Evolutionary conservation across 2,888 invertebrate genomes (phyloP), one percentile per base, ranked within the genome.

Genomic region (Sceliomorpha sp.): DNA sequence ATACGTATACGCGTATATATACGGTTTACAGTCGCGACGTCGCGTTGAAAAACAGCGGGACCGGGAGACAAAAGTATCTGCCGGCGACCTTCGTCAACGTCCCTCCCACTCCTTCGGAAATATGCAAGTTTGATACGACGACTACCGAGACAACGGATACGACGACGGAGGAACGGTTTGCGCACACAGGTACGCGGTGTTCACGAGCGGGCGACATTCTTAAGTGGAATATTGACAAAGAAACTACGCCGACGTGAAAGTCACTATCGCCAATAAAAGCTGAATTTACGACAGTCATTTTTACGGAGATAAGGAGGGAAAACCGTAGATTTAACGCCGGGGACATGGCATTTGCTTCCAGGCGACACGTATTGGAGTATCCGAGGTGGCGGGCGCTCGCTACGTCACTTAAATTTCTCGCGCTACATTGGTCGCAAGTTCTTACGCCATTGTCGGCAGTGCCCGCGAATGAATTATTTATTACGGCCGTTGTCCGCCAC

Each of bases 331-430:
- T 72, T 68, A 72, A 64, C 55, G 55, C 51, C 51, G 20, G 31
- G 51, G 67, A 72, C 70, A 66, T 62, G 62, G 70, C 59, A 72
- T 72, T 72, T 70, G 67, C 72, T 72, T 72, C 68, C 56, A 42
- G 32, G 17, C 47, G 70, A 70, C 72, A 70, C 66, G 63, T 69
- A 72, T 72, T 69, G 69, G 70, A 64, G 63, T 47, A 48, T n/a
- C 58, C 56, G 59, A 63, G 58, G 56, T 60, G 58, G 66, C 62
- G 63, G 58, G 71, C 62, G 71, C 67, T 64, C 68, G 56, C 70
- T 47, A 59, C 53, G 62, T 66, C 68, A 69, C 64, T 74, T 74
- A 70, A 74, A 70, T 74, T 72, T 72, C 64, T 71, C 67, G 67
- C 68, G 64, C 67, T 66, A 48, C 63, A 47, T 66, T 69, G 51